Base-by-base conservation (phyloP, 2,888 invertebrate genomes). In the Pteria penguin region DNA sequence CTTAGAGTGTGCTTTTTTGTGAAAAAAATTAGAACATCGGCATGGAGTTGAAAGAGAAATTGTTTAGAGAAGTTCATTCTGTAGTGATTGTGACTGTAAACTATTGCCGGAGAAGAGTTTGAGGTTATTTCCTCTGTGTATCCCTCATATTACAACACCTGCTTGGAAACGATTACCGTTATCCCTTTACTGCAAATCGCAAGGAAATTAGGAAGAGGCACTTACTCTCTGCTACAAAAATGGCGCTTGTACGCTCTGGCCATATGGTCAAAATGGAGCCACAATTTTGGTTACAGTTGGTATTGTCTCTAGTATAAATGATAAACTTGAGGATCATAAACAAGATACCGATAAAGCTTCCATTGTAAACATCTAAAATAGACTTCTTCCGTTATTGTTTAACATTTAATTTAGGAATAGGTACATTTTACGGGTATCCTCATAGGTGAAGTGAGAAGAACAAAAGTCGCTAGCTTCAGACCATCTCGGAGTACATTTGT, bases 241-340 rank as follows among this genome's bases (percentile, higher is more conserved):
- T 60, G 29, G 60, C 60, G 27, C 24, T 24, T 60, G 24, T 29
- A 24, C 24, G 24, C 18, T 60, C 60, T 60, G 14, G 27, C 22
- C 60, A 60, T 60, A 24, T 60, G 60, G 60, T 29, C 60, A 60
- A 27, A 26, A n/a, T 60, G 24, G 29, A 60, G 29, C 60, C 4
- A 60, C 26, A 60, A 18, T 26, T 27, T 60, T 5, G 8, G 27
- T 60, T 60, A n/a, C n/a, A n/a, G n/a, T n/a, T n/a, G n/a, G n/a
- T n/a, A n/a, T n/a, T n/a, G n/a, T n/a, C n/a, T n/a, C n/a, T n/a
- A n/a, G n/a, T n/a, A n/a, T n/a, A n/a, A n/a, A n/a, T n/a, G n/a
- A n/a, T n/a, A n/a, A n/a, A n/a, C n/a, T n/a, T n/a, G 22, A 24
- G 24, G 24, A 27, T 60, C 27, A 18, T 60, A 27, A 60, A 29